These are phyloP conservation scores for Scaptomyza caliginosa DNA, from an alignment of 2,888 invertebrate species.

Conservation along the genomic window DNA sequence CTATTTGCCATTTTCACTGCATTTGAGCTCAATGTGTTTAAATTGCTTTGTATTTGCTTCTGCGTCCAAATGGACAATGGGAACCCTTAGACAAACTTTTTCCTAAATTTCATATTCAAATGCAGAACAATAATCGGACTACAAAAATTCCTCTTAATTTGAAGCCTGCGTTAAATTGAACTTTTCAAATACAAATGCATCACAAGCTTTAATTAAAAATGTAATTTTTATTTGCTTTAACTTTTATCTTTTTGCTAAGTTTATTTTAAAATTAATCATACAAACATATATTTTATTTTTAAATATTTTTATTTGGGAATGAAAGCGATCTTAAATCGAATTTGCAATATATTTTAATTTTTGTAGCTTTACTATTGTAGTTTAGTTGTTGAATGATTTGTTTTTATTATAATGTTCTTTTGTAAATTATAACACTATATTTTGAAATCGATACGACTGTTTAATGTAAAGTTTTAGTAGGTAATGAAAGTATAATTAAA, in stretches of 20 bases:
- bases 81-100: not conserved
- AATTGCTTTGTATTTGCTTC: conserved; percentile 28
- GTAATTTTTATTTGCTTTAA: not conserved
- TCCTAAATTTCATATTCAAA: not conserved
- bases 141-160: not conserved
- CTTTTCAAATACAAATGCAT: not conserved
- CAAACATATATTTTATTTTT: not conserved
- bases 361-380: not conserved
- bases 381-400: not conserved
- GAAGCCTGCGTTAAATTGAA: not conserved
- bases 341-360: not conserved
- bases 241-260: too few relatives aligned
- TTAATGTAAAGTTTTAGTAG: too few relatives aligned
- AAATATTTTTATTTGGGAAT: not conserved
- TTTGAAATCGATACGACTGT: too few relatives aligned
- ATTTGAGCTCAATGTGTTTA: conserved; percentile 24
- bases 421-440: too few relatives aligned
- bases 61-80: conserved; percentile 1
- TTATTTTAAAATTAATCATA: too few relatives aligned
- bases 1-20: conserved; percentile 35
- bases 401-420: too few relatives aligned
- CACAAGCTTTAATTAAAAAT: not conserved
- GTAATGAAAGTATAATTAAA: too few relatives aligned
- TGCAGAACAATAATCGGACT: not conserved
- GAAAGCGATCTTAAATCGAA: too few relatives aligned